Evolutionary conservation across 2,888 invertebrate genomes (phyloP).

Genomic region (Agrotis puta): DNA sequence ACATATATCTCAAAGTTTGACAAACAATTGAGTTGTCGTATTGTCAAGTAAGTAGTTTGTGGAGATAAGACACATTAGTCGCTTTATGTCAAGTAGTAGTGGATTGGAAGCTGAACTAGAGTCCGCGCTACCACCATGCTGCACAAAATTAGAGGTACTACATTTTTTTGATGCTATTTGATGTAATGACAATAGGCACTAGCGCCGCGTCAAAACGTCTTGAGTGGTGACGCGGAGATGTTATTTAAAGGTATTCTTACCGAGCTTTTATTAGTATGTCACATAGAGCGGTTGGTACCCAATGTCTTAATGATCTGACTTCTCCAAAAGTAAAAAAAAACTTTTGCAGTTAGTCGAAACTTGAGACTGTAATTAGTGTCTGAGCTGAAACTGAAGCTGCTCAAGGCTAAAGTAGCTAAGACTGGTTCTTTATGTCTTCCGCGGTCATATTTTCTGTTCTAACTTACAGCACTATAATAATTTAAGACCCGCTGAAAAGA

Average conservation of each 20-base stretch:
- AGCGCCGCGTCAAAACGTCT: no score
- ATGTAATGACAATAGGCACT: background rate
- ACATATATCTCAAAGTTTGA: no score
- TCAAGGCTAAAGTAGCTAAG: constrained; percentile 22
- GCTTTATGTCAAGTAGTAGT: background rate
- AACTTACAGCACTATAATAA: constrained; percentile 36
- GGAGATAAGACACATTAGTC: no score
- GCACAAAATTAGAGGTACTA: no score
- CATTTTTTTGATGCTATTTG: no score
- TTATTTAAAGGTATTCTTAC: background rate
- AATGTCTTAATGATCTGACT: constrained; percentile 4
- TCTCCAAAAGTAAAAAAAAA: constrained; percentile 23
- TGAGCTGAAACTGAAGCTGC: constrained; percentile 31
- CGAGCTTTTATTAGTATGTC: background rate
- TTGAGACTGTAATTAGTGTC: constrained; percentile 35
- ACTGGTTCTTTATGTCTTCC: constrained; percentile 30
- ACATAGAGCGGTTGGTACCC: background rate
- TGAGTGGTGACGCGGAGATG: no score
- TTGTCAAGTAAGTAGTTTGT: no score
- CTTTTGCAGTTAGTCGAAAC: constrained; percentile 21
- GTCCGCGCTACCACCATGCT: no score
- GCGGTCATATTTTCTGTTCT: constrained; percentile 36
- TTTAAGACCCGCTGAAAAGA: constrained; percentile 35
- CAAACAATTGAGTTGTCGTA: no score
- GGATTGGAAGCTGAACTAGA: background rate